Evolutionary conservation across 1,140 invertebrate genomes (phyloP).

Genomic region (Calliopsis andreniformis): DNA sequence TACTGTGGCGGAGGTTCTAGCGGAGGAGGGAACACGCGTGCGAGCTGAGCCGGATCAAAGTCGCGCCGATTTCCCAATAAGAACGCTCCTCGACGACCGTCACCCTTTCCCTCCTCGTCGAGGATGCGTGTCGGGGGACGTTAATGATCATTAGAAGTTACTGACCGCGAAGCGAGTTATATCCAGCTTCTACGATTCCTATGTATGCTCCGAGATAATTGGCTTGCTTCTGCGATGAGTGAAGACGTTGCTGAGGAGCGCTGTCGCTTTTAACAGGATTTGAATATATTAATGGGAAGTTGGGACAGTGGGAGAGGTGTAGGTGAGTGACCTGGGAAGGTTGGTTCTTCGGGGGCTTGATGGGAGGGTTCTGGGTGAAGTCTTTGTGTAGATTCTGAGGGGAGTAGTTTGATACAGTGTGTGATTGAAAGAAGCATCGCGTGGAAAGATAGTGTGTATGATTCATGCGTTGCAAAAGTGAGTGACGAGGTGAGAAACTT

Average conservation of each 20-base stretch:
- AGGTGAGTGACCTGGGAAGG: too few species aligned
- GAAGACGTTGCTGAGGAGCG: too few species aligned
- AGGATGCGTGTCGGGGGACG: slow-evolving; percentile 41
- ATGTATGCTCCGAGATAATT: background rate
- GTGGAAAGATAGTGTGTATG: slow-evolving; percentile 25
- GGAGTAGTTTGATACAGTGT: too few species aligned
- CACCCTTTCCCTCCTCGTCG: slow-evolving; percentile 28
- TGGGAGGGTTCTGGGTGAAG: too few species aligned
- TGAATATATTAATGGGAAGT: too few species aligned
- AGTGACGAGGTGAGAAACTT: slow-evolving; percentile 25
- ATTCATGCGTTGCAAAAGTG: slow-evolving; percentile 40
- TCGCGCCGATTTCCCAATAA: slow-evolving; percentile 56
- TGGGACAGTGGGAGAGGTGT: too few species aligned
- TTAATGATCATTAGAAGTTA: slow-evolving; percentile 60
- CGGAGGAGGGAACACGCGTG: slow-evolving; percentile 4
- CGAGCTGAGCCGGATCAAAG: slow-evolving; percentile 54
- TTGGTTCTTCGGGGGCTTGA: too few species aligned
- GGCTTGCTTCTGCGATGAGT: too few species aligned
- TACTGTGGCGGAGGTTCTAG: background rate
- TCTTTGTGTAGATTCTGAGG: too few species aligned
- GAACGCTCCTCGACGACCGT: slow-evolving; percentile 24
- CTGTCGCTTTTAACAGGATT: too few species aligned
- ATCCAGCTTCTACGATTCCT: slow-evolving; percentile 26
- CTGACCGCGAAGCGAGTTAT: slow-evolving; percentile 48
- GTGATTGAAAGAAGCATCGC: slow-evolving; percentile 14